Conservation (phyloP, 2,113 vertebrate species). For the Baryphthengus martii region DNA sequence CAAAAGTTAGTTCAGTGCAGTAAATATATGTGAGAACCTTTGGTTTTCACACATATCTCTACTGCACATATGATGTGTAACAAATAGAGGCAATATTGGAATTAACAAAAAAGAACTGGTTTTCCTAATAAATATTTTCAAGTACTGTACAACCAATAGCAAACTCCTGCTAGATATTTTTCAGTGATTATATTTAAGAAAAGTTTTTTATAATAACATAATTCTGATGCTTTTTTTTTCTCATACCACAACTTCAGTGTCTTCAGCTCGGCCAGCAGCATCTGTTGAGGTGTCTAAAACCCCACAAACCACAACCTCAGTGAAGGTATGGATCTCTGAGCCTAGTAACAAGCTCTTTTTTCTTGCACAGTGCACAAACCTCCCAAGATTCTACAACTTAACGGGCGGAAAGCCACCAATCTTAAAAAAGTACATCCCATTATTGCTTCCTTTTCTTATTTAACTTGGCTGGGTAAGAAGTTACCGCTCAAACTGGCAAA, state of each 20-base stretch:
- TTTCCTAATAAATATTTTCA: neutral
- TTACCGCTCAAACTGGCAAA: neutral
- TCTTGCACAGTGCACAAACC: fast-evolving
- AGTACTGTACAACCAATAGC: neutral
- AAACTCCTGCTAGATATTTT: neutral
- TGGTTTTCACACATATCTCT: neutral
- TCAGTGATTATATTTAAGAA: neutral
- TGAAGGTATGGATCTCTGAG: neutral
- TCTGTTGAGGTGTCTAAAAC: neutral
- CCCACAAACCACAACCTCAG: neutral
- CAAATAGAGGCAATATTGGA: neutral
- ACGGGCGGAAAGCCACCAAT: neutral
- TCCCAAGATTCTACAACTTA: neutral
- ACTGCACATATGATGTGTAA: fast-evolving
- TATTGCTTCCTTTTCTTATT: conserved; percentile 46
- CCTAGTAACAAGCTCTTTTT: neutral
- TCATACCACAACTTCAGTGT: neutral
- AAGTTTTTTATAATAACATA: neutral
- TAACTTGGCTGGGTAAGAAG: conserved; percentile 29
- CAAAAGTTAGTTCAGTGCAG: neutral
- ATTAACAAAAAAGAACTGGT: neutral
- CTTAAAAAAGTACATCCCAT: neutral
- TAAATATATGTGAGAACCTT: neutral
- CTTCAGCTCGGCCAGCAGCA: neutral
- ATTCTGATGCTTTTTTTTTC: neutral